These are phyloP conservation scores for Watsonalla binaria DNA, from an alignment of 2,888 invertebrate genomes.

Conservation along the genomic window DNA sequence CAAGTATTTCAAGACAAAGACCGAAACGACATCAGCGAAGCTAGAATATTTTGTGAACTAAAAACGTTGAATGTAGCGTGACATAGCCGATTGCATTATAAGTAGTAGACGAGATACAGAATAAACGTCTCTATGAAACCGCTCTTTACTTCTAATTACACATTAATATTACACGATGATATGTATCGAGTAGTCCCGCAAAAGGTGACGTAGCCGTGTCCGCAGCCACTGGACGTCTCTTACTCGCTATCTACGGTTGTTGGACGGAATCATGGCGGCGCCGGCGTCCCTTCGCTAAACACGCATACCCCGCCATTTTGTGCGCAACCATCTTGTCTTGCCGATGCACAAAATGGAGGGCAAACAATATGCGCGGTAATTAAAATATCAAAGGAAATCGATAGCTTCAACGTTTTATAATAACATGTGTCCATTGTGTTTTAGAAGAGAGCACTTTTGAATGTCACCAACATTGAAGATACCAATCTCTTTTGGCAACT, in stretches of 20 bases:
- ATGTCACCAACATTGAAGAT: conserved; percentile 25
- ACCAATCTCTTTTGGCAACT: conserved; percentile 37
- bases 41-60: conserved; percentile 43
- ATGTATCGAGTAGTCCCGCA: conserved; percentile 86
- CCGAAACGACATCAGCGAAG: conserved; percentile 45
- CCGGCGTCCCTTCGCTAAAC: conserved; percentile 44
- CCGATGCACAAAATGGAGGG: conserved; percentile 28
- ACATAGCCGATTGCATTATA: conserved; percentile 74
- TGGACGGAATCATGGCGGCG: conserved; percentile 79
- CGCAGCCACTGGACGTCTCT: conserved; percentile 79
- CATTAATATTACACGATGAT: conserved; percentile 83
- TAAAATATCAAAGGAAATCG: conserved; percentile 31
- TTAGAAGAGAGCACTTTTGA: conserved; percentile 35
- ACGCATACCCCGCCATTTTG: conserved; percentile 25
- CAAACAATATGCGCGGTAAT: conserved; percentile 28
- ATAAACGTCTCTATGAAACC: conserved; percentile 79
- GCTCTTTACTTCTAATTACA: conserved; percentile 75
- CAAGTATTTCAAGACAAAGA: conserved; percentile 25
- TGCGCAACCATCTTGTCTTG: conserved; percentile 8
- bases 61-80: conserved; percentile 60
- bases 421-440: conserved; percentile 15
- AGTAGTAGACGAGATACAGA: conserved; percentile 75
- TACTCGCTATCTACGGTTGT: conserved; percentile 78
- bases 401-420: conserved; percentile 28
- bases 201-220: conserved; percentile 77